Percentiles rank a stretch among this genome's conserved stretches.
These are phyloP conservation scores for Parnassius orleans DNA, from an alignment of 2,888 invertebrate species.

Conservation along the genomic window DNA sequence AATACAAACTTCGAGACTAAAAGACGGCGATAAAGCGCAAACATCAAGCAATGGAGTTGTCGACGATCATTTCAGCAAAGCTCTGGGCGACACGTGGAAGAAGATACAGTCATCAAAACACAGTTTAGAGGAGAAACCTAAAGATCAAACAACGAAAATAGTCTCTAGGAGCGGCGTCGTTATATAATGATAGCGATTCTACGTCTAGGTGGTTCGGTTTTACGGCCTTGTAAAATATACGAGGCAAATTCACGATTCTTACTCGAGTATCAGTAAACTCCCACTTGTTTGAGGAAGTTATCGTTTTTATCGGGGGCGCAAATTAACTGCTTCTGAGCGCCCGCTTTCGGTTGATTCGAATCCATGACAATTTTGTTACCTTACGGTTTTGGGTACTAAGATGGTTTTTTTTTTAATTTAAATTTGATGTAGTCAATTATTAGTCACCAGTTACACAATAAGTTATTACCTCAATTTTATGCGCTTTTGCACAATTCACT, in stretches of 20 bases:
- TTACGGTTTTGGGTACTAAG: conserved; percentile 45
- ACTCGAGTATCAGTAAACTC: conserved; percentile 68
- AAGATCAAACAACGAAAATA: conserved; percentile 69
- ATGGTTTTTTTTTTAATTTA: conserved; percentile 24
- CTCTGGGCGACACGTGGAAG: conserved; percentile 92
- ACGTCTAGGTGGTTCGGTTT: conserved; percentile 50
- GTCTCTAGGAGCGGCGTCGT: conserved; percentile 76
- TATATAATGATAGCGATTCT: conserved; percentile 52
- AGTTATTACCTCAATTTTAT: conserved; percentile 77
- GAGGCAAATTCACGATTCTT: conserved; percentile 62
- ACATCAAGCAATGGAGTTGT: conserved; percentile 49
- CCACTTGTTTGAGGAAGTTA: conserved; percentile 56
- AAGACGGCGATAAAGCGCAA: conserved; percentile 63
- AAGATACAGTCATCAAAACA: conserved; percentile 83
- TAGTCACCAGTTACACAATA: conserved; percentile 78
- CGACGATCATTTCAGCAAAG: conserved; percentile 96
- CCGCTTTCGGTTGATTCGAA: conserved; percentile 31
- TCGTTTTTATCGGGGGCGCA: conserved; percentile 30
- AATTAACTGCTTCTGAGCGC: conserved; percentile 25
- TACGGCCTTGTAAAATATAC: conserved; percentile 63
- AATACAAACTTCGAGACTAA: conserved; percentile 83
- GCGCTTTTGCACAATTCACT: conserved; percentile 79
- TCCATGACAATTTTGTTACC: conserved; percentile 76
- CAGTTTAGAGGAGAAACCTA: conserved; percentile 53
- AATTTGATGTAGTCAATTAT: conserved; percentile 69